Conservation (phyloP, 1,140 invertebrate species). For the Thaumetopoea pityocampa region DNA sequence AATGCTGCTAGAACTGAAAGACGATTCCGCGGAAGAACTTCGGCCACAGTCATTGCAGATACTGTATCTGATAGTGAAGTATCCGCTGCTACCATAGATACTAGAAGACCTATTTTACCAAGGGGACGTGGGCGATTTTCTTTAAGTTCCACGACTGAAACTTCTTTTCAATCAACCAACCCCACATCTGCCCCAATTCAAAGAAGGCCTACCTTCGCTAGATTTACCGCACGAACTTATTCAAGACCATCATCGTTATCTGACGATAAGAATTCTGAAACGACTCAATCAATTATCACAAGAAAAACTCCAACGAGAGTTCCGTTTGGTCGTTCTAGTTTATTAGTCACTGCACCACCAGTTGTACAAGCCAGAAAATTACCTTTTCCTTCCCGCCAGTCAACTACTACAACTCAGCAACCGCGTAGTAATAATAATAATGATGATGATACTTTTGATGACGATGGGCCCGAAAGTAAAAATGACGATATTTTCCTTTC, state of each 20-base stretch:
- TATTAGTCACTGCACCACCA: conserved; percentile 17
- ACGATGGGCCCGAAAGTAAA: conserved; percentile 66
- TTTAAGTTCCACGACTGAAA: conserved; percentile 36
- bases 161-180: conserved; percentile 25
- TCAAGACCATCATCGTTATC: conserved; percentile 31
- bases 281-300: conserved; percentile 24
- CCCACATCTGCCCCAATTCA: conserved; percentile 31
- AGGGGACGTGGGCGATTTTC: conserved; percentile 50
- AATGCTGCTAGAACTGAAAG: conserved; percentile 26
- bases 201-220: conserved; percentile 51
- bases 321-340: conserved; percentile 40
- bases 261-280: conserved; percentile 18
- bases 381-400: conserved; percentile 41
- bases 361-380: conserved; percentile 44
- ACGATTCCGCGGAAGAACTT: conserved; percentile 32
- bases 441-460: conserved; percentile 31
- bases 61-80: conserved; percentile 55
- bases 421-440: conserved; percentile 25
- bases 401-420: conserved; percentile 30
- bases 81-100: conserved; percentile 57
- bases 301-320: conserved; percentile 37
- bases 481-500: conserved; percentile 76
- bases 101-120: conserved; percentile 41
- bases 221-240: conserved; percentile 68
- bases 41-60: conserved; percentile 46